Percentiles rank a stretch among this genome's conserved stretches.
Evolutionary conservation across 2,797 vertebrate species (phyloP).

Genomic region (Podargus strigoides): DNA sequence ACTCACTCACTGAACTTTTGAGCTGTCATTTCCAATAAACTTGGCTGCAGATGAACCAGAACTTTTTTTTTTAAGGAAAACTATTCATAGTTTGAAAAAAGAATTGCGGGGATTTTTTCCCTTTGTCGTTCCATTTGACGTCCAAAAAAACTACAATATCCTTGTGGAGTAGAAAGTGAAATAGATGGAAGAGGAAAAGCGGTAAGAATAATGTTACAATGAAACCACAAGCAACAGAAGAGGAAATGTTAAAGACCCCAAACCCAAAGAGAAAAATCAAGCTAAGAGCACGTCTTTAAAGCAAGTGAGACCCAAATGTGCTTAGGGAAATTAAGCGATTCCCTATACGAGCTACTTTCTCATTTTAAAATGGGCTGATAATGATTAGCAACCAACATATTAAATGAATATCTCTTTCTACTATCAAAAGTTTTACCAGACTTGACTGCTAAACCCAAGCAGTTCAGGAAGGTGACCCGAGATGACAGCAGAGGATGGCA

Average conservation of each 20-base stretch:
- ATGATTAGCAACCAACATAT: constrained; percentile 58
- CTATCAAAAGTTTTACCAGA: constrained; percentile 53
- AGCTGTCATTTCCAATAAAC: constrained; percentile 71
- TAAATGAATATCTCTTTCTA: constrained; percentile 52
- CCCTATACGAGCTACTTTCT: constrained; percentile 47
- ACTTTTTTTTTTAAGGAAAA: constrained; percentile 62
- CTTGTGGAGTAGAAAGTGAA: constrained; percentile 66
- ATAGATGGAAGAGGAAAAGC: constrained; percentile 69
- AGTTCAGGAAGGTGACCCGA: constrained; percentile 57
- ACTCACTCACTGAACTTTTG: constrained; percentile 71
- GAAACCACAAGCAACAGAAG: constrained; percentile 70
- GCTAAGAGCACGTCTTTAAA: constrained; percentile 47
- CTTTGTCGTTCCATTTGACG: constrained; percentile 67
- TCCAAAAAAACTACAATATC: constrained; percentile 66
- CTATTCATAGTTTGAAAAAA: constrained; percentile 72
- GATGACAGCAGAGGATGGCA: constrained; percentile 51
- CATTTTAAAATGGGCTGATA: constrained; percentile 55
- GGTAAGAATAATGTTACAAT: constrained; percentile 68
- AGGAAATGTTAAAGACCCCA: constrained; percentile 68
- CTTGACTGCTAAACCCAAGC: constrained; percentile 48
- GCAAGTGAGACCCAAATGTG: constrained; percentile 57
- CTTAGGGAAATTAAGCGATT: constrained; percentile 63
- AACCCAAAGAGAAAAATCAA: constrained; percentile 68
- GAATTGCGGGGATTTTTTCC: constrained; percentile 61
- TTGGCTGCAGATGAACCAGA: constrained; percentile 72